Base-by-base conservation (phyloP, 2,888 invertebrate genomes). In the Pterobdella sp. region DNA sequence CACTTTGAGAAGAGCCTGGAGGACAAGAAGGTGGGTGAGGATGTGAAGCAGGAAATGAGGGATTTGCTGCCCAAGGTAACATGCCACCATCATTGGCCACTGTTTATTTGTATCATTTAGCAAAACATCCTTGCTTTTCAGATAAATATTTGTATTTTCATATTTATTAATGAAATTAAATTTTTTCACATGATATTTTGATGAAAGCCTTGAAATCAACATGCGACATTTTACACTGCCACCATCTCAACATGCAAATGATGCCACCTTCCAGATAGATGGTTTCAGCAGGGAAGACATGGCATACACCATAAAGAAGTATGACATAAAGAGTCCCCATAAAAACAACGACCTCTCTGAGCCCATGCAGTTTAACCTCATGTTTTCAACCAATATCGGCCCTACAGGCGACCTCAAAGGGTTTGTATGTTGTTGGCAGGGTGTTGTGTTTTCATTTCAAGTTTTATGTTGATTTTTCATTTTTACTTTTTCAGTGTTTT, bases 361-460 rank as follows among this genome's bases (percentile, higher is more conserved):
- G 79, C 96, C 98, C 0, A 90, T 97, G 78, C 94, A 97, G 81
- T 99, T 99, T 83, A 99, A 99, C 85, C 88, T 99, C 34, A 99
- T 99, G 98, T 99, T 99, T 85, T 91, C 90, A 73, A 97, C 96
- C 0, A 92, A 92, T 83, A 98, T 98, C 81, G 98, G 98, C 31
- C 98, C 98, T 1, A 91, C 96, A 75, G 97, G 97, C 0, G 85
- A 92, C 73, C 88, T 94, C 0, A 94, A 94, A 86, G 95, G 93
- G 86, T 88, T 82, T 78, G 80, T 67, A 65, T n/a, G 10, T 42
- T 7, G 49, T 22, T 42, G 49, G 49, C 49, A 42, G 7, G 10
- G 7, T 42, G 49, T 42, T 42, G 49, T 22, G 7, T 42, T 42
- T 42, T 42, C 22, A 42, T 42, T 14, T 42, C 22, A 22, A 42